phyloP scores from a whole-genome alignment of 2,888 invertebrate species.

The Drosophila aldrichi region DNA sequence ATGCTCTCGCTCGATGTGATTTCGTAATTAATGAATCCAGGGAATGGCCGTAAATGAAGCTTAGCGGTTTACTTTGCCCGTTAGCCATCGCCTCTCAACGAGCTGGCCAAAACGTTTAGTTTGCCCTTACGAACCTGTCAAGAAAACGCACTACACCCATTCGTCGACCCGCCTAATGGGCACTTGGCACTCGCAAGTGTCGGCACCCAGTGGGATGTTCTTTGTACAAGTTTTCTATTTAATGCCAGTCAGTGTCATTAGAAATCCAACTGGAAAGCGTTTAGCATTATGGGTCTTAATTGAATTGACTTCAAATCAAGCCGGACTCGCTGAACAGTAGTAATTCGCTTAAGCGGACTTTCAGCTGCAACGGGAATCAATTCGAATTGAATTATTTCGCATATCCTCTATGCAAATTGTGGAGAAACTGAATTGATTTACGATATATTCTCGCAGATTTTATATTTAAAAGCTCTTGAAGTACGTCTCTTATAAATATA shows the following conservation, averaged over 20 bases:
- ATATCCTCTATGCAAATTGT: not conserved
- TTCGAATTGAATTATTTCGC: not conserved
- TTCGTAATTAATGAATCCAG: conserved; percentile 74
- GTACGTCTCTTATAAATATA: not conserved
- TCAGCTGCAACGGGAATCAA: not conserved
- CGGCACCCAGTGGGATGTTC: conserved; percentile 11
- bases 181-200: conserved; percentile 25
- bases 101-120: conserved; percentile 36
- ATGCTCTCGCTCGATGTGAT: conserved; percentile 71
- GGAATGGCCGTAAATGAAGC: conserved; percentile 60
- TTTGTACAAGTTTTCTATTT: conserved; percentile 25
- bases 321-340: not conserved
- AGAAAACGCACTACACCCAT: conserved; percentile 31
- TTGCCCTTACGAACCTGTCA: conserved; percentile 43
- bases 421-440: no score
- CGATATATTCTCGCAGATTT: not conserved
- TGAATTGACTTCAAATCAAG: conserved; percentile 13
- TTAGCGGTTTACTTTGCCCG: conserved; percentile 63
- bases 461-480: no score
- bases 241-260: conserved; percentile 29
- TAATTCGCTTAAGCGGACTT: not conserved
- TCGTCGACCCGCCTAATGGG: conserved; percentile 27
- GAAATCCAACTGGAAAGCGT: conserved; percentile 13
- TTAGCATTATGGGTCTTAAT: conserved; percentile 24
- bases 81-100: conserved; percentile 24